A percentile compares a stretch with the other conserved stretches of the same genome.
These are phyloP conservation scores for Mohoua ochrocephala DNA, from an alignment of 2,113 vertebrate genomes.

Conservation along the genomic window DNA sequence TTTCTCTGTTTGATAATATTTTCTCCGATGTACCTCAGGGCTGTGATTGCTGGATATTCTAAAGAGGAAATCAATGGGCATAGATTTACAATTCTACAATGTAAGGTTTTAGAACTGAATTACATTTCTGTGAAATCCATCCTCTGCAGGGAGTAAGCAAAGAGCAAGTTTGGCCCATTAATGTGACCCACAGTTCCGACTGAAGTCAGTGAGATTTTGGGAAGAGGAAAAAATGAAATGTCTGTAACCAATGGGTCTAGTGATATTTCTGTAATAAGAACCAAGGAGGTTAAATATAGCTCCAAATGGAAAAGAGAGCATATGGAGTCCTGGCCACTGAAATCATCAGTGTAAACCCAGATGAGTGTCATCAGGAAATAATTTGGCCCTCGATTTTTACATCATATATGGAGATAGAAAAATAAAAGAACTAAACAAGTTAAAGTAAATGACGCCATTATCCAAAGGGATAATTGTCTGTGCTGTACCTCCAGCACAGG, in stretches of 20 bases:
- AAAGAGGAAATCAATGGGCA: conserved; percentile 38
- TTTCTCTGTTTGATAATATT: conserved; percentile 8
- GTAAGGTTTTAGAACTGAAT: neutral
- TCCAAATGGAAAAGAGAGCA: neutral
- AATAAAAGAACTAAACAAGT: neutral
- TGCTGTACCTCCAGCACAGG: conserved; percentile 20
- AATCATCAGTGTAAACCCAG: neutral
- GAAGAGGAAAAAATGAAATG: neutral
- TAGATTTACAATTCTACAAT: conserved; percentile 30
- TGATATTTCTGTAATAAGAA: neutral
- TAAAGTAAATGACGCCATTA: neutral
- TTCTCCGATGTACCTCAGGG: neutral
- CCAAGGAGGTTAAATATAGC: neutral
- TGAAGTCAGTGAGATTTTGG: neutral
- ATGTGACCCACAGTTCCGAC: neutral
- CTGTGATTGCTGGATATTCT: neutral
- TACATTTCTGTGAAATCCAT: neutral
- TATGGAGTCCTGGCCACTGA: neutral
- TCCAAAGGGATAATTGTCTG: conserved; percentile 31
- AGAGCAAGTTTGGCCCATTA: neutral
- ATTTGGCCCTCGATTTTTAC: neutral
- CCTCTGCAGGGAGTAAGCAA: neutral
- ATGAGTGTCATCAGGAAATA: neutral
- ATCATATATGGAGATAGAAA: neutral
- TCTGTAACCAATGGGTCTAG: neutral